These are phyloP conservation scores for Chouioia cunea DNA, from an alignment of 2,888 invertebrate species.

Conservation along the genomic window DNA sequence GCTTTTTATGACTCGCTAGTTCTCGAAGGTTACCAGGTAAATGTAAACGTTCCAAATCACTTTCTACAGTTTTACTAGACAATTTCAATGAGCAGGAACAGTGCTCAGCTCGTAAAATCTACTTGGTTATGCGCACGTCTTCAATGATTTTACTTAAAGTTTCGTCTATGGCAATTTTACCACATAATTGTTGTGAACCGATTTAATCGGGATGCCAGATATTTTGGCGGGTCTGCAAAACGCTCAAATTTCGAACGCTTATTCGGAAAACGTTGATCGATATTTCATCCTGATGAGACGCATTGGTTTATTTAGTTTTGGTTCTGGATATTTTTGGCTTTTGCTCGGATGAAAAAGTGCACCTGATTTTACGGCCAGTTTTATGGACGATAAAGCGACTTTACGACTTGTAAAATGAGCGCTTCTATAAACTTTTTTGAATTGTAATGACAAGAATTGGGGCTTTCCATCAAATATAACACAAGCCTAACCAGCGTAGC, in stretches of 20 bases:
- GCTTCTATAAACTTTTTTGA: slow-evolving; percentile 16
- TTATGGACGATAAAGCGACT: slow-evolving; percentile 19
- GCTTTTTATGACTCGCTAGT: too few relatives aligned
- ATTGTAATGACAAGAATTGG: slow-evolving; percentile 7
- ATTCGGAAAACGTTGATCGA: not conserved
- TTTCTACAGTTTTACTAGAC: too few relatives aligned
- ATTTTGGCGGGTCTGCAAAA: too few relatives aligned
- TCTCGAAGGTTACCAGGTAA: too few relatives aligned
- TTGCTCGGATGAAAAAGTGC: slow-evolving; percentile 22
- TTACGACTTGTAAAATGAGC: slow-evolving; percentile 22
- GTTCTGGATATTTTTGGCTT: slow-evolving; percentile 3
- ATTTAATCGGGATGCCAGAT: too few relatives aligned
- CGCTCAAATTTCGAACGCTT: not conserved
- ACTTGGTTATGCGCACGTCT: too few relatives aligned
- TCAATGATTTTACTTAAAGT: too few relatives aligned
- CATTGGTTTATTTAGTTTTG: not conserved
- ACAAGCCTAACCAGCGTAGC: not conserved
- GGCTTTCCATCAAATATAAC: slow-evolving; percentile 22
- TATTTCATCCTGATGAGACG: not conserved
- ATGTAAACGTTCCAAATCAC: too few relatives aligned
- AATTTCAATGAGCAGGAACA: too few relatives aligned
- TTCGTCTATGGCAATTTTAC: too few relatives aligned
- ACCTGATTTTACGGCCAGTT: slow-evolving; percentile 11
- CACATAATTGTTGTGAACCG: too few relatives aligned
- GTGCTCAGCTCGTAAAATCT: too few relatives aligned